Base-by-base conservation (phyloP, 2,888 invertebrate genomes). In the Chouioia cunea region DNA sequence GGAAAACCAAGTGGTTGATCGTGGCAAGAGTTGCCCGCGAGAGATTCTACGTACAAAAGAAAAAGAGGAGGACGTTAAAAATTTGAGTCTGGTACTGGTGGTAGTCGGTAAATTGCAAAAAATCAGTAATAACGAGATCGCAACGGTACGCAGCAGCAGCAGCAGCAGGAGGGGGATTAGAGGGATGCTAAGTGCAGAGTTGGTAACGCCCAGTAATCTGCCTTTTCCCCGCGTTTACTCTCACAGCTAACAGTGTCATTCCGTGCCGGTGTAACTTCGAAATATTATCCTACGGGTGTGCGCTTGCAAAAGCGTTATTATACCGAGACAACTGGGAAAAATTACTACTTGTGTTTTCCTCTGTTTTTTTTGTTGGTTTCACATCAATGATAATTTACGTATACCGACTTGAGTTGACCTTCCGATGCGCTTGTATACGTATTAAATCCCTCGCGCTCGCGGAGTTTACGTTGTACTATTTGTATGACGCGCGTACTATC, bases 201-300 rank as follows among this genome's bases (percentile, higher is more conserved):
- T 36, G 79, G 82, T 78, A 79, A 80, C 84, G 84, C 84, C 84
- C 83, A 84, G 83, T 81, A 84, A 84, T 84, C 84, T 83, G 80
- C 77, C 75, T 63, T 65, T 65, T 70, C 71, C 72, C 72, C 60
- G 44, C 60, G 27, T 57, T 54, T 59, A 50, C 48, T n/a, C 27
- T 6, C 27, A 6, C 27, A 3, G 27, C n/a, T n/a, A n/a, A n/a
- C 56, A 18, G 44, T 56, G 57, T 59, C 47, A 57, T 65, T 58
- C 47, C 47, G 27, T 27, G 16, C 48, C 27, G 16, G 70, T n/a
- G n/a, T 60, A 65, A 67, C 63, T 62, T 60, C 72, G 63, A 71
- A 73, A 73, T 70, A 73, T 68, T 6, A 6, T 6, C 56, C 56
- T 56, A 36, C 54, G 43, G 56, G 22, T 43, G 43, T 6, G 4